Evolutionary conservation across 2,797 vertebrate genomes (phyloP).

Genomic region (Anas bahamensis): DNA sequence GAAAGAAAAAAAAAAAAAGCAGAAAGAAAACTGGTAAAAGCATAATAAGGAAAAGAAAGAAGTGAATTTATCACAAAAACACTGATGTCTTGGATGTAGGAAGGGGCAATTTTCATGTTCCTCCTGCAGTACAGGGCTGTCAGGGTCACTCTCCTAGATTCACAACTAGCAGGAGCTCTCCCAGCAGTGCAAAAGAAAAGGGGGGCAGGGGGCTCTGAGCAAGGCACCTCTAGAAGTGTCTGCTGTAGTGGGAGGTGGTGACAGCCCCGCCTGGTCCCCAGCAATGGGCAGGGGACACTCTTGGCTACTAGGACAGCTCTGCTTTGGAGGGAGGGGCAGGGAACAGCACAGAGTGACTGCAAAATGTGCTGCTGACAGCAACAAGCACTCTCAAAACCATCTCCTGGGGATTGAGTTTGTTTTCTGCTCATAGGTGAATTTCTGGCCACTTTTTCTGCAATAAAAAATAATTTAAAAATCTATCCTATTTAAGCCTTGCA

Average conservation of each 20-base stretch:
- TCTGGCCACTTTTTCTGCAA: background rate
- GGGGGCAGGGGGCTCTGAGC: background rate
- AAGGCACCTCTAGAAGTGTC: conserved; percentile 37
- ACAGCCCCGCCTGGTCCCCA: background rate
- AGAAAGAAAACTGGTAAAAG: background rate
- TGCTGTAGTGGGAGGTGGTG: background rate
- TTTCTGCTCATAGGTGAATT: background rate
- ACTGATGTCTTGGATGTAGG: background rate
- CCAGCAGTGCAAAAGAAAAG: background rate
- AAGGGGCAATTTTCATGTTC: conserved; percentile 27
- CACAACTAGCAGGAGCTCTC: conserved; percentile 9
- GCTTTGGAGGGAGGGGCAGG: too few relatives aligned
- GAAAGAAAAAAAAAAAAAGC: background rate
- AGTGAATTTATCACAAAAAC: conserved; percentile 8
- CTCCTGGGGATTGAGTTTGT: background rate
- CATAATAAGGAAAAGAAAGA: background rate
- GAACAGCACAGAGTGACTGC: background rate
- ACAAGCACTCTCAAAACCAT: background rate
- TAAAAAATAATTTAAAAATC: too few relatives aligned
- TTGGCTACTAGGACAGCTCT: too few relatives aligned
- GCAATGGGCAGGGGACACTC: background rate
- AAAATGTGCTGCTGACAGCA: background rate
- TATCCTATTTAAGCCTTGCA: background rate
- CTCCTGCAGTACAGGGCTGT: background rate
- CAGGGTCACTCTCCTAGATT: background rate